phyloP scores from a whole-genome alignment of 2,113 vertebrate species.

The Pseudonaja textilis region DNA sequence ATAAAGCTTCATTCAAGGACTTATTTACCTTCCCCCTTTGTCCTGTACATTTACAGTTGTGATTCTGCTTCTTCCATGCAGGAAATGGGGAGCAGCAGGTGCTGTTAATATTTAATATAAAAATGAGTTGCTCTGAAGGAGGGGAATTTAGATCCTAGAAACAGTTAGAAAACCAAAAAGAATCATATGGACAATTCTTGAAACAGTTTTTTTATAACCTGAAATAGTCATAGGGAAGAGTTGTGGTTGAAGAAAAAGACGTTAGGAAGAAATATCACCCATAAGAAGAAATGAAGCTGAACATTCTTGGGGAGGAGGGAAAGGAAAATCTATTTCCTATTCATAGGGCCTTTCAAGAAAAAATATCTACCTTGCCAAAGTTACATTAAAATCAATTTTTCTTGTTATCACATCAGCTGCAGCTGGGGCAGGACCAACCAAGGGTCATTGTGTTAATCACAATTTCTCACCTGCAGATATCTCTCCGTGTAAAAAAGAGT shows the following conservation, averaged over 20 bases:
- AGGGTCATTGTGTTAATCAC: background rate
- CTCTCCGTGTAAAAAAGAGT: background rate
- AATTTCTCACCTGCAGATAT: background rate
- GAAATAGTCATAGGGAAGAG: background rate
- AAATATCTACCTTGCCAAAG: background rate
- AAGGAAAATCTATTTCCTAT: background rate
- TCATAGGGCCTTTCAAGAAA: background rate
- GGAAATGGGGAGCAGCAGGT: background rate
- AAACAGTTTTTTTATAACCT: background rate
- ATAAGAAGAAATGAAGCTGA: background rate
- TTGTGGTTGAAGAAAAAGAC: background rate
- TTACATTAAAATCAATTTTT: background rate
- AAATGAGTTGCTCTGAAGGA: background rate
- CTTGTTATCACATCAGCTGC: background rate
- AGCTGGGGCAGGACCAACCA: background rate
- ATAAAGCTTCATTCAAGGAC: background rate
- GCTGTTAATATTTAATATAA: background rate
- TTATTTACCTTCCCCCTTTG: background rate
- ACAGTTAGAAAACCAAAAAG: background rate
- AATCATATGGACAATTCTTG: background rate
- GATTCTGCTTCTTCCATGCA: background rate
- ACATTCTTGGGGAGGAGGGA: background rate
- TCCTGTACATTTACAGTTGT: background rate
- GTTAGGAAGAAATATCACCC: background rate
- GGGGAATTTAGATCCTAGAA: background rate